Base-by-base conservation (phyloP, 2,797 vertebrate species). In the Myotis vivesi region DNA sequence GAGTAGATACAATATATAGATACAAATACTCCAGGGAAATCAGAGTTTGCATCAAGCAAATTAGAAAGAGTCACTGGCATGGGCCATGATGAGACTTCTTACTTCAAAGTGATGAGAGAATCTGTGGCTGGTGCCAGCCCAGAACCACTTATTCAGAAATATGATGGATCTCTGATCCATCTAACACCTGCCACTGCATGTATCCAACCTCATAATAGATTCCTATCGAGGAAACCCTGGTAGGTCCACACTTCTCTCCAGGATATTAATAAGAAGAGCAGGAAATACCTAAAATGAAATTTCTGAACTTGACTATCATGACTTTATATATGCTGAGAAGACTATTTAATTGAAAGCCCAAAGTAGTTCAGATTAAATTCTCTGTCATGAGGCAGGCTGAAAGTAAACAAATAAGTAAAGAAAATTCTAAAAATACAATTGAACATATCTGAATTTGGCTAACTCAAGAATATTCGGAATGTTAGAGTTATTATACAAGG, bases 21-120 rank as follows among this genome's bases (percentile, higher is more conserved):
- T n/a, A n/a, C 22, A 91, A 79, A 79, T 46, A 41, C 38, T 23
- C 68, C 38, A 38, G 49, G 33, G 30, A 53, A 82, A 92, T 82
- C 57, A 76, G 17, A 94, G n/a, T 62, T n/a, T 59, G 19, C 30
- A 17, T 15, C 10, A 17, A 92, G 13, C 2, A 51, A 81, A 59
- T 72, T 59, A 66, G 82, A 55, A 84, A 51, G 51, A 88, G 62
- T 87, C 13, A 28, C 15, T 33, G 9, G 33, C n/a, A 11, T 38
- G 49, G 12, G 4, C 25, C 8, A 19, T 2, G 19, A 22, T 36
- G 11, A 91, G 36, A 73, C 22, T 57, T 15, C 7, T n/a, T 86
- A 20, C 46, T 81, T 49, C 23, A 55, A 72, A 57, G 2, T 80
- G 17, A 80, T 49, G 38, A 82, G 44, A 68, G 71, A 62, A 64